Percentiles rank a stretch among this genome's conserved stretches.
phyloP scores from a whole-genome alignment of 1,140 invertebrate genomes.

The Dermatophagoides farinae region DNA sequence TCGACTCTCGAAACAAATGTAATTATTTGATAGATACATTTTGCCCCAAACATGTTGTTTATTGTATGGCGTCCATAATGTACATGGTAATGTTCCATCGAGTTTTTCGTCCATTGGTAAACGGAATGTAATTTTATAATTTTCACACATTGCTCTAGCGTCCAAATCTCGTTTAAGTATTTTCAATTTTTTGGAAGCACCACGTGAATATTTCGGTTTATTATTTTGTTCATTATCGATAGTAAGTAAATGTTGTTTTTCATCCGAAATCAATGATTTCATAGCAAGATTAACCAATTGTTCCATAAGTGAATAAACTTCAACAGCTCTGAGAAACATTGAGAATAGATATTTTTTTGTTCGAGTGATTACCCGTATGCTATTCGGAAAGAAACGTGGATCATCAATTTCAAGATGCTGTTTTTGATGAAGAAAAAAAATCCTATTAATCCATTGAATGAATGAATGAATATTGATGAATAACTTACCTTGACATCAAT shows the following conservation, averaged over 20 bases:
- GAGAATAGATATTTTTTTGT: conserved; percentile 65
- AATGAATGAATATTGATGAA: conserved; percentile 2
- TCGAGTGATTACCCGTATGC: conserved; percentile 58
- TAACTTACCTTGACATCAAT: conserved; percentile 31
- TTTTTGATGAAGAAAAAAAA: too few relatives aligned
- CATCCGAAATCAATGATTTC: conserved; percentile 39
- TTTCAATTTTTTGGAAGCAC: conserved; percentile 61
- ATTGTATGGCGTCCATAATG: conserved; percentile 85
- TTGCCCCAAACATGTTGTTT: conserved; percentile 71
- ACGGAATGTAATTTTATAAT: conserved; percentile 50
- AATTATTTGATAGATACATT: conserved; percentile 79
- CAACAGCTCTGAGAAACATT: conserved; percentile 58
- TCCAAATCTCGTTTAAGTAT: conserved; percentile 83
- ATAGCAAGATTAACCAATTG: conserved; percentile 91
- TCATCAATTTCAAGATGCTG: conserved; percentile 26
- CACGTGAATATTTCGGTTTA: conserved; percentile 36
- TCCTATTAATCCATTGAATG: neutral
- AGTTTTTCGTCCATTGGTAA: conserved; percentile 69
- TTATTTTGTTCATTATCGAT: conserved; percentile 16
- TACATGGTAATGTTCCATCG: conserved; percentile 71
- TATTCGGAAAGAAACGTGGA: conserved; percentile 51
- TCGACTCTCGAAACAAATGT: conserved; percentile 84
- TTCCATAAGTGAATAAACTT: conserved; percentile 76
- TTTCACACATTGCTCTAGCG: conserved; percentile 67
- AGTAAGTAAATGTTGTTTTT: conserved; percentile 10